These are phyloP conservation scores for Oncorhynchus gorbuscha DNA, from an alignment of 2,113 vertebrate genomes.

Conservation along the genomic window DNA sequence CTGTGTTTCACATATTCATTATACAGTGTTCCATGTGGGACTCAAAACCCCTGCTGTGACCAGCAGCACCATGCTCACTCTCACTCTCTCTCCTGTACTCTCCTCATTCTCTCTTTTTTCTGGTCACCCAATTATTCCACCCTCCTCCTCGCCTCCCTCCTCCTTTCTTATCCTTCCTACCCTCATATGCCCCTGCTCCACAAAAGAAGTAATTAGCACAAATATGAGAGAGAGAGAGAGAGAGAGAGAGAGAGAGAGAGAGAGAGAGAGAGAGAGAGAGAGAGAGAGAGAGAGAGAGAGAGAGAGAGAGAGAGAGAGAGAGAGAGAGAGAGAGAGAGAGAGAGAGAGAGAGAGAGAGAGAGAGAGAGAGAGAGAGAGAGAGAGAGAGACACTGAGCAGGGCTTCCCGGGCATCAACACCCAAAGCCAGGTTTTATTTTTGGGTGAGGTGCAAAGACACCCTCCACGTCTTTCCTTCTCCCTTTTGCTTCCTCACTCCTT, in stretches of 20 bases:
- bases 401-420: not conserved
- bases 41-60: too few species aligned
- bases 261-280: too few species aligned
- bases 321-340: not conserved
- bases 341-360: not conserved
- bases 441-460: too few species aligned
- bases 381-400: not conserved
- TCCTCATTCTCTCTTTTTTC: not conserved
- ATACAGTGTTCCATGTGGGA: too few species aligned
- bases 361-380: not conserved
- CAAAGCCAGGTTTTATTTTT: not conserved
- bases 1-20: too few species aligned
- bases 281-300: too few species aligned
- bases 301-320: too few species aligned
- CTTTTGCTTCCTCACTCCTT: not conserved
- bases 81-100: too few species aligned
- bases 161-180: not conserved
- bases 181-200: not conserved
- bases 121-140: not conserved
- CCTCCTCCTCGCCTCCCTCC: not conserved
- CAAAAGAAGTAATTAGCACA: slow-evolving; percentile 34
- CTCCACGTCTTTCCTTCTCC: too few species aligned
- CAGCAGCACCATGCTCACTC: not conserved
- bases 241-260: too few species aligned
- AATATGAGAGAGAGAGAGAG: not conserved